phyloP scores from a whole-genome alignment of 2,888 invertebrate genomes.

The Sussaba pulchella region DNA sequence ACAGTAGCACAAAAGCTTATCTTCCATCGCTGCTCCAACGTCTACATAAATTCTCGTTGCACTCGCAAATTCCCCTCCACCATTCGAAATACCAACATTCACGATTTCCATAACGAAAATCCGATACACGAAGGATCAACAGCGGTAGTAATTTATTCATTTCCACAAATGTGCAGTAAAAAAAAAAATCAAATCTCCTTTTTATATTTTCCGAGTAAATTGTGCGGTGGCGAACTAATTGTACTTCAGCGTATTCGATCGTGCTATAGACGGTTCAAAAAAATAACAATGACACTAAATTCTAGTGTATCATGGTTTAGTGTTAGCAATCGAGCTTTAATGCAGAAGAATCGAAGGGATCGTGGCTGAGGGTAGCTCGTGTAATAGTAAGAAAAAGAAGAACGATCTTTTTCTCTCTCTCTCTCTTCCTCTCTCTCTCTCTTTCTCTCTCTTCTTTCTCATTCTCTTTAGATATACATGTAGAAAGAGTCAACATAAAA shows the following conservation, averaged over 20 bases:
- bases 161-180: conserved; percentile 10
- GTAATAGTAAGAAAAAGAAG: conserved; percentile 17
- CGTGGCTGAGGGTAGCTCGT: conserved; percentile 18
- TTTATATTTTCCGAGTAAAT: not conserved
- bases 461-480: too few species aligned
- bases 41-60: conserved; percentile 36
- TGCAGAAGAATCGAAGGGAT: not conserved
- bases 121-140: conserved; percentile 34
- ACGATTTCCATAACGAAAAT: conserved; percentile 49
- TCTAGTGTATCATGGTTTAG: conserved; percentile 31
- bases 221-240: not conserved
- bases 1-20: conserved; percentile 4
- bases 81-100: conserved; percentile 23
- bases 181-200: not conserved
- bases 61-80: conserved; percentile 30
- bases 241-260: not conserved
- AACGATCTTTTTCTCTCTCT: too few species aligned
- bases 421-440: too few species aligned
- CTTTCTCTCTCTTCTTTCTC: too few species aligned
- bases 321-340: conserved; percentile 25
- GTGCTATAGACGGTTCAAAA: not conserved
- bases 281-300: too few species aligned
- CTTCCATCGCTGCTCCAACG: conserved; percentile 22
- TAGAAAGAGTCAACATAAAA: conserved; percentile 30
- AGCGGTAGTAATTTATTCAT: conserved; percentile 39